Evolutionary conservation across 2,113 vertebrate species (phyloP).

Genomic region (Neodon shergylaensis): DNA sequence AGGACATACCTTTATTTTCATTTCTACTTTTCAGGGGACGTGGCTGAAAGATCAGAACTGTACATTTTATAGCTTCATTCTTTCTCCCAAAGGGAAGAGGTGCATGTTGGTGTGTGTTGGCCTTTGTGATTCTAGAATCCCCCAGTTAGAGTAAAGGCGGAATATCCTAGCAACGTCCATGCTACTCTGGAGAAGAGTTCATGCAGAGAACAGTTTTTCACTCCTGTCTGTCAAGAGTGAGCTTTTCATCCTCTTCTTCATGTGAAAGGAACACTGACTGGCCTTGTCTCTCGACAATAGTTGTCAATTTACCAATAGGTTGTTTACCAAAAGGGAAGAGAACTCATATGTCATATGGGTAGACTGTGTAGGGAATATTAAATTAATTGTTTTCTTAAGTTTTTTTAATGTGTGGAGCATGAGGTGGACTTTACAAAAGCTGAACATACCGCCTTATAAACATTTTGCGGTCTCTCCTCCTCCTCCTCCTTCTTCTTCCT

Average conservation of each 20-base stretch:
- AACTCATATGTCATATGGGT: not conserved
- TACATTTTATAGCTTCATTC: not conserved
- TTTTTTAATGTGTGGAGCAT: not conserved
- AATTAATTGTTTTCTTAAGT: not conserved
- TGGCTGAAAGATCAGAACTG: not conserved
- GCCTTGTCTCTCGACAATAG: not conserved
- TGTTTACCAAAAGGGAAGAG: conserved; percentile 27
- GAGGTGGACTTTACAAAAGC: not conserved
- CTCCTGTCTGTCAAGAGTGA: not conserved
- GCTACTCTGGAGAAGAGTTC: not conserved
- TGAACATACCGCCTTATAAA: not conserved
- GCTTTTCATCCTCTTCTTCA: not conserved
- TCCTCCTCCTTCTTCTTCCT: no score
- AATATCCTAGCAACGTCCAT: not conserved
- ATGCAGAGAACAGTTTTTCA: not conserved
- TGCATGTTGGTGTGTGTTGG: not conserved
- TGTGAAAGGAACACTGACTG: not conserved
- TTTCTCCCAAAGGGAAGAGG: not conserved
- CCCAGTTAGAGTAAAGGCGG: not conserved
- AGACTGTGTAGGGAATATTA: not conserved
- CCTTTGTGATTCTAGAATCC: not conserved
- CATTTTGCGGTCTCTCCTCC: no score
- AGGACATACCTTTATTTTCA: not conserved
- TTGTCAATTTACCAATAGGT: not conserved
- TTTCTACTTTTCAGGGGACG: not conserved